A percentile compares a stretch with the other conserved stretches of the same genome.
These are phyloP conservation scores for Brachionus manjavacas DNA, from an alignment of 1,140 invertebrate genomes.

Conservation along the genomic window DNA sequence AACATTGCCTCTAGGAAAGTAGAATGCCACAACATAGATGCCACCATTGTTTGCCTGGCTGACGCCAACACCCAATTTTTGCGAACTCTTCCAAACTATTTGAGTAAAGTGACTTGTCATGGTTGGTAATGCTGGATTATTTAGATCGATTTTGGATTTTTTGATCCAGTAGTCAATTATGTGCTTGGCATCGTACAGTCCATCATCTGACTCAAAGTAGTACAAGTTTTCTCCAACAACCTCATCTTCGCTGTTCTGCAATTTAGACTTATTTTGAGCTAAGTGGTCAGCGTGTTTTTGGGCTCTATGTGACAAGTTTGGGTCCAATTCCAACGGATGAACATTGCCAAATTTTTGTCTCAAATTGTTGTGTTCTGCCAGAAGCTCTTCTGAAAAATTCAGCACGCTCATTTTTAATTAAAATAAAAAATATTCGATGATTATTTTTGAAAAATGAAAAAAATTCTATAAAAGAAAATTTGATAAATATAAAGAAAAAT, in stretches of 20 bases:
- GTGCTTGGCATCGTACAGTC: background rate
- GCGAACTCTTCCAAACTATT: conserved; percentile 19
- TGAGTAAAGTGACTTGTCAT: conserved; percentile 33
- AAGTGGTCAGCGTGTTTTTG: conserved; percentile 11
- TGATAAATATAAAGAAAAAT: conserved; percentile 6
- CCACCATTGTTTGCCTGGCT: background rate
- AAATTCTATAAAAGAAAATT: conserved; percentile 6
- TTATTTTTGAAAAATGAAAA: background rate
- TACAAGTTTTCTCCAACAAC: conserved; percentile 35
- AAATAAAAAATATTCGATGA: background rate
- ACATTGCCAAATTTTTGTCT: conserved; percentile 22
- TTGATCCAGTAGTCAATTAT: conserved; percentile 22
- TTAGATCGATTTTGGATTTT: conserved; percentile 8
- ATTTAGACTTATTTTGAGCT: background rate
- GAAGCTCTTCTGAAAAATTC: background rate
- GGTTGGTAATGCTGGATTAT: background rate
- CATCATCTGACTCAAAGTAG: conserved; percentile 39
- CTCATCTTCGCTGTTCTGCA: conserved; percentile 17
- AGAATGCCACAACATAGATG: conserved; percentile 25
- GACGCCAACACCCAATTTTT: conserved; percentile 4
- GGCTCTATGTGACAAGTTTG: background rate
- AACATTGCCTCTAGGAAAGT: conserved; percentile 35
- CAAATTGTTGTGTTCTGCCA: conserved; percentile 29
- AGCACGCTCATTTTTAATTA: background rate
- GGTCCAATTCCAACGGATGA: background rate